Evolutionary conservation across 2,888 invertebrate species (phyloP).

Genomic region (Oligia strigilis): DNA sequence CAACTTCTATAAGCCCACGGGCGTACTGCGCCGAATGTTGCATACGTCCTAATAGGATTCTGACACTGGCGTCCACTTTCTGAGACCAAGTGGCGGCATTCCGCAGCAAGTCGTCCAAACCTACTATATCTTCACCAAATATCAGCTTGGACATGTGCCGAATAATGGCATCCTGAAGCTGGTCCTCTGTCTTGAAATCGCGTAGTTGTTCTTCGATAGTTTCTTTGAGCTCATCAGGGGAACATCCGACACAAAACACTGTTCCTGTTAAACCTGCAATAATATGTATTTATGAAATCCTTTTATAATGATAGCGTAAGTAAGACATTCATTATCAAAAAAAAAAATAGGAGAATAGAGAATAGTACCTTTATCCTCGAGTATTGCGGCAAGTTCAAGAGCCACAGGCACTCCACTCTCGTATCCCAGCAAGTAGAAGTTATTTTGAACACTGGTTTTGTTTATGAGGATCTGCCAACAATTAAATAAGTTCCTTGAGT

Average conservation of each 20-base stretch:
- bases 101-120: constrained; percentile 28
- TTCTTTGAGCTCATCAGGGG: constrained; percentile 1
- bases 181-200: constrained; percentile 4
- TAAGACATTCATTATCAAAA: not conserved
- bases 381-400: constrained; percentile 74
- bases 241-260: constrained; percentile 29
- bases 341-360: not conserved
- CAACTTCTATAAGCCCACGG: constrained; percentile 70
- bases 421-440: constrained; percentile 76
- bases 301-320: not conserved
- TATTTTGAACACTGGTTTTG: constrained; percentile 56
- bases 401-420: constrained; percentile 74
- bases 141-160: constrained; percentile 37
- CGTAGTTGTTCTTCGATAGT: not conserved
- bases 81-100: constrained; percentile 39
- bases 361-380: constrained; percentile 74
- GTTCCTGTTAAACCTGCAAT: constrained; percentile 26
- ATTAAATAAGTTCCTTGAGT: not conserved
- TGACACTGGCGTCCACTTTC: constrained; percentile 62
- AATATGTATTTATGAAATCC: not conserved
- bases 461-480: constrained; percentile 69
- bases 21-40: constrained; percentile 75
- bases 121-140: constrained; percentile 30
- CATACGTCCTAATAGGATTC: constrained; percentile 67
- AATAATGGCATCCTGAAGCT: constrained; percentile 16